Percentiles rank a stretch among this genome's conserved stretches.
Evolutionary conservation across 2,888 invertebrate species (phyloP).

Genomic region (Euproctis similis): DNA sequence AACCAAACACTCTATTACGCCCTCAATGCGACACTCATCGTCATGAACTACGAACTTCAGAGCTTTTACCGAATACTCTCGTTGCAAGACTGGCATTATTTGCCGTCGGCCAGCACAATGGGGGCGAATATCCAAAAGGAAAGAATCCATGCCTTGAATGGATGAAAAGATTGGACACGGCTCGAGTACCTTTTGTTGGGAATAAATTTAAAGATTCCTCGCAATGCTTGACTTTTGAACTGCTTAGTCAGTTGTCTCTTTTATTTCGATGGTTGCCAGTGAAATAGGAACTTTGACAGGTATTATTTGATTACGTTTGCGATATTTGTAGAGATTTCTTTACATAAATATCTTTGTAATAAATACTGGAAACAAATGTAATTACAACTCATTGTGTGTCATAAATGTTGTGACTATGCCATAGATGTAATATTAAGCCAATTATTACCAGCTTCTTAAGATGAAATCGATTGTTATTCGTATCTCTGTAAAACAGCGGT

Average conservation of each 20-base stretch:
- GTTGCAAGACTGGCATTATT: slow-evolving; percentile 29
- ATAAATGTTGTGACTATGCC: too few relatives aligned
- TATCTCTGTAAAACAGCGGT: slow-evolving; percentile 7
- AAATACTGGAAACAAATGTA: too few relatives aligned
- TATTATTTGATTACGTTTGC: too few relatives aligned
- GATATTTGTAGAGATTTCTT: too few relatives aligned
- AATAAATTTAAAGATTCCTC: slow-evolving; percentile 5
- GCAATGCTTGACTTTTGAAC: slow-evolving; percentile 2
- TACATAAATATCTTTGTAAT: too few relatives aligned
- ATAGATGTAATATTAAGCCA: too few relatives aligned
- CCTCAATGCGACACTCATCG: too few relatives aligned
- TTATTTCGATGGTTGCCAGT: slow-evolving; percentile 4
- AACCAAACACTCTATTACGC: too few relatives aligned
- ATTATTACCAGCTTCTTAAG: too few relatives aligned
- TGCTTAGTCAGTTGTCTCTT: slow-evolving; percentile 4
- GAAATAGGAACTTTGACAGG: too few relatives aligned
- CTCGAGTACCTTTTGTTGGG: slow-evolving; percentile 11
- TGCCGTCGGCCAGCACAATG: slow-evolving; percentile 37
- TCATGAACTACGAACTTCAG: slow-evolving; percentile 19
- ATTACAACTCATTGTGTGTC: too few relatives aligned
- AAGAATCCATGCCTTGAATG: slow-evolving; percentile 20
- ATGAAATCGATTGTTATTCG: slow-evolving; percentile 4
- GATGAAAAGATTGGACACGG: slow-evolving; percentile 25
- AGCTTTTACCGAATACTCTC: slow-evolving; percentile 33
- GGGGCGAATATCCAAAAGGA: slow-evolving; percentile 34